These are phyloP conservation scores for Hystrix cristata DNA, from an alignment of 2,113 vertebrate species.

Conservation along the genomic window DNA sequence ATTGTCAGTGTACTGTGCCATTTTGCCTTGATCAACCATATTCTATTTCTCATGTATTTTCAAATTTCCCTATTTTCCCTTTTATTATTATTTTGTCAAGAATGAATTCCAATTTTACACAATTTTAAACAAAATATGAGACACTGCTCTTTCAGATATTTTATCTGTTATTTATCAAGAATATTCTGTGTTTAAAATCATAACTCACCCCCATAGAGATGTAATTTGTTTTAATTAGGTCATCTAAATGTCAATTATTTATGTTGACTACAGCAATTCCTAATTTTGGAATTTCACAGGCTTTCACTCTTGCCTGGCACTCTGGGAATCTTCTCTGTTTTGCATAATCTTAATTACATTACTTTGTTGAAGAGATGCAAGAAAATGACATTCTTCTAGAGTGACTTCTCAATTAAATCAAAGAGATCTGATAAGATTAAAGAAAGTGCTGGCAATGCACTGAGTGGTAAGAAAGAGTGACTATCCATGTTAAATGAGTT, in stretches of 20 bases:
- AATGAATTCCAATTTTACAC: neutral
- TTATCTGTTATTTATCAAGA: conserved; percentile 48
- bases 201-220: neutral
- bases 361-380: conserved; percentile 79
- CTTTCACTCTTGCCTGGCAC: conserved; percentile 68
- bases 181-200: conserved; percentile 33
- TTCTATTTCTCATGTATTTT: neutral
- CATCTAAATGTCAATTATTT: conserved; percentile 81
- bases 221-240: conserved; percentile 82
- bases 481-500: conserved; percentile 78
- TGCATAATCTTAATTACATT: conserved; percentile 85
- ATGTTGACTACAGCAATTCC: conserved; percentile 78
- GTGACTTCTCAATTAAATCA: conserved; percentile 87
- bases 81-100: conserved; percentile 47
- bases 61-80: neutral
- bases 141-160: neutral
- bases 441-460: conserved; percentile 82
- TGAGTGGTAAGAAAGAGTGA: conserved; percentile 71
- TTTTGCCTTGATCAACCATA: neutral
- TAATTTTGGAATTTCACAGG: conserved; percentile 68
- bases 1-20: neutral
- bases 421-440: conserved; percentile 82
- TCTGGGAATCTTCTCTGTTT: conserved; percentile 79
- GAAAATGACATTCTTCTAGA: conserved; percentile 83
- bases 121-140: conserved; percentile 35